Evolutionary conservation across 2,888 invertebrate genomes (phyloP), one percentile per base, ranked within the genome.

Genomic region (Agrenia bidenticulata): DNA sequence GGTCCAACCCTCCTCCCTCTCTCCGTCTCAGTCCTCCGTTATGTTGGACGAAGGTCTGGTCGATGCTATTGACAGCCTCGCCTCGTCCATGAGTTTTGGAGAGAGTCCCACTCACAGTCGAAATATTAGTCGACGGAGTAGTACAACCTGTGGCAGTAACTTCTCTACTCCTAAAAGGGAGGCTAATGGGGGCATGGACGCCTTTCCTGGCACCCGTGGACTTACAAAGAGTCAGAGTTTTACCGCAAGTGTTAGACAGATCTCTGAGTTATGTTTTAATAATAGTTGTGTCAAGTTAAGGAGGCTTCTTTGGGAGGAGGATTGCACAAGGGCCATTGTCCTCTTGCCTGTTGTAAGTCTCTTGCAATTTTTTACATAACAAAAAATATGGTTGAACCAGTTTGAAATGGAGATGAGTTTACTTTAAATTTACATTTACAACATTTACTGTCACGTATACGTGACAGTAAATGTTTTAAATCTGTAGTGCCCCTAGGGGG

Each of bases 301-400:
- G 77, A 87, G 88, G 79, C 80, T 89, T 17, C 78, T 86, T 1
- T 85, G 84, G 81, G 82, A 82, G 69, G 80, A 80, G 53, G 83
- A 81, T 1, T 82, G 83, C 58, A 81, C 83, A 63, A 80, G 83
- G 70, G 82, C 83, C 4, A 84, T 84, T 73, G 84, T 84, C 1
- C 78, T 86, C 66, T 83, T 83, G 72, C 86, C 86, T 26, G 82
- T 83, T 80, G 86, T 85, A 81, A 77, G 77, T 70, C 24, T 61
- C 39, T 45, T 19, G 45, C 15, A 45, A 5, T 45, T 45, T 9
- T 45, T 5, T 5, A 17, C n/a, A 45, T 45, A 45, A 17, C 9
- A 9, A 17, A 32, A 32, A 32, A 32, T 19, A 45, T 15, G 15
- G 15, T 45, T 19, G 5, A 11, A 45, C 19, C 45, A 4, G 19